These are phyloP conservation scores for Ctenochaetus hawaiiensis DNA, from an alignment of 2,797 vertebrate species.

Conservation along the genomic window DNA sequence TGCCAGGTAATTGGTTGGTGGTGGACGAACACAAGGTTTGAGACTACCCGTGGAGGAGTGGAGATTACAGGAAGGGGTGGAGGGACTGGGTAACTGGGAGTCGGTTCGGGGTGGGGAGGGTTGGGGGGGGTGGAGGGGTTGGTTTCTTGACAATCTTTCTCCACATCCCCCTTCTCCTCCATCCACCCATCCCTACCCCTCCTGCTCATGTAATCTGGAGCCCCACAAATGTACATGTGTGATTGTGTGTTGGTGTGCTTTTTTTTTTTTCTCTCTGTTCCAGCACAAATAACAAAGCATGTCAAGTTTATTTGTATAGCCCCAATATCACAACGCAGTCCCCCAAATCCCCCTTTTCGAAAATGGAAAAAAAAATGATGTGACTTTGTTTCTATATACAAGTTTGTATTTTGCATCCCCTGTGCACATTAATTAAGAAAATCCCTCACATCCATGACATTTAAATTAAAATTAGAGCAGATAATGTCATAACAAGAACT, in stretches of 20 bases:
- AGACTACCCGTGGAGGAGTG: slow-evolving; percentile 86
- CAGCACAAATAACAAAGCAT: slow-evolving; percentile 77
- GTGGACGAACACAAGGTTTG: slow-evolving; percentile 88
- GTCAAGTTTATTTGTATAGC: slow-evolving; percentile 66
- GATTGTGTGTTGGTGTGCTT: slow-evolving; percentile 51
- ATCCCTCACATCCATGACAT: slow-evolving; percentile 81
- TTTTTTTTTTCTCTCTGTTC: slow-evolving; percentile 32
- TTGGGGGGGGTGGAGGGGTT: slow-evolving; percentile 11
- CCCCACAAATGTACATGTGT: slow-evolving; percentile 67
- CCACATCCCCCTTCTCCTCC: slow-evolving; percentile 53
- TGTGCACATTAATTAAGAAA: slow-evolving; percentile 80
- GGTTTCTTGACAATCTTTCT: slow-evolving; percentile 79
- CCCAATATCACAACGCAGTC: slow-evolving; percentile 63
- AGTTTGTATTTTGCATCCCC: slow-evolving; percentile 68
- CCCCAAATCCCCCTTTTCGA: slow-evolving; percentile 25
- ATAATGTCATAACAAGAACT: slow-evolving; percentile 82
- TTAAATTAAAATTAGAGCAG: slow-evolving; percentile 85
- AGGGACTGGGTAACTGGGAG: slow-evolving; percentile 77
- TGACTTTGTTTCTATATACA: slow-evolving; percentile 69
- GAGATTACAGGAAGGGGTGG: slow-evolving; percentile 84
- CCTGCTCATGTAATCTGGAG: slow-evolving; percentile 79
- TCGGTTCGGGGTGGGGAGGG: slow-evolving; percentile 32
- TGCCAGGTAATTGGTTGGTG: slow-evolving; percentile 97
- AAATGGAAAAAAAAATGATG: slow-evolving; percentile 46
- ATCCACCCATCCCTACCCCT: slow-evolving; percentile 65